Conservation (phyloP, 2,113 vertebrate species). For the Salvator merianae region DNA sequence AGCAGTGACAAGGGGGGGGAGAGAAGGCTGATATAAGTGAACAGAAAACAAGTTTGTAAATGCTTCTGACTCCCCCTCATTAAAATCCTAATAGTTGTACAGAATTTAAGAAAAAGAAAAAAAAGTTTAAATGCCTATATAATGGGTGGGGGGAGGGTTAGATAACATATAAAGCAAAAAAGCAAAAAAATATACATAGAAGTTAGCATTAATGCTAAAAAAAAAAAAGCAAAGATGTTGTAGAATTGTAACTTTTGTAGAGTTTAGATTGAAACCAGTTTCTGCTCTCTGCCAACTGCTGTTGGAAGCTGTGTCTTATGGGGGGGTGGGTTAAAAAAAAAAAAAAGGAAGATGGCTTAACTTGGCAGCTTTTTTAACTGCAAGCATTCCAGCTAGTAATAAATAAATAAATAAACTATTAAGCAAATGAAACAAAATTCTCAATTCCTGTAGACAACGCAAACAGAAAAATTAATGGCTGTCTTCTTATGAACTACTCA, state of each 20-base stretch:
- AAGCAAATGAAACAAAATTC: slow-evolving; percentile 56
- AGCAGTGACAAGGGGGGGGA: slow-evolving; percentile 63
- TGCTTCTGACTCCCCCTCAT: slow-evolving; percentile 84
- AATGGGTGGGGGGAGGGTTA: slow-evolving; percentile 87
- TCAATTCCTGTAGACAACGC: slow-evolving; percentile 70
- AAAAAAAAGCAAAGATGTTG: slow-evolving; percentile 84
- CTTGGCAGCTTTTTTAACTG: slow-evolving; percentile 88
- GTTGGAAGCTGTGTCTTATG: slow-evolving; percentile 78
- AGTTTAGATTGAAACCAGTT: slow-evolving; percentile 94
- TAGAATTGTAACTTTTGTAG: slow-evolving; percentile 98
- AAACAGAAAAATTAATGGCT: slow-evolving; percentile 61
- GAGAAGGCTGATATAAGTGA: slow-evolving; percentile 72
- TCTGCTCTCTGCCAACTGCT: slow-evolving; percentile 85
- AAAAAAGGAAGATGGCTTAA: slow-evolving; percentile 79
- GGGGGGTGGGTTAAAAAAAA: slow-evolving; percentile 24
- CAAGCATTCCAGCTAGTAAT: slow-evolving; percentile 84
- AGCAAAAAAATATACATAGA: slow-evolving; percentile 86
- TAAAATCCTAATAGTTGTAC: slow-evolving; percentile 88
- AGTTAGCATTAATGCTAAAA: slow-evolving; percentile 88
- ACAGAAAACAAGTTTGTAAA: slow-evolving; percentile 77
- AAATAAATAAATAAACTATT: slow-evolving; percentile 60
- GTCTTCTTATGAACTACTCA: slow-evolving; percentile 58
- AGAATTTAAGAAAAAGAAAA: slow-evolving; percentile 84
- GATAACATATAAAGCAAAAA: slow-evolving; percentile 81
- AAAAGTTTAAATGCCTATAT: slow-evolving; percentile 92